phyloP scores from a whole-genome alignment of 1,140 invertebrate species.

The Lordiphosa clarofinis region DNA sequence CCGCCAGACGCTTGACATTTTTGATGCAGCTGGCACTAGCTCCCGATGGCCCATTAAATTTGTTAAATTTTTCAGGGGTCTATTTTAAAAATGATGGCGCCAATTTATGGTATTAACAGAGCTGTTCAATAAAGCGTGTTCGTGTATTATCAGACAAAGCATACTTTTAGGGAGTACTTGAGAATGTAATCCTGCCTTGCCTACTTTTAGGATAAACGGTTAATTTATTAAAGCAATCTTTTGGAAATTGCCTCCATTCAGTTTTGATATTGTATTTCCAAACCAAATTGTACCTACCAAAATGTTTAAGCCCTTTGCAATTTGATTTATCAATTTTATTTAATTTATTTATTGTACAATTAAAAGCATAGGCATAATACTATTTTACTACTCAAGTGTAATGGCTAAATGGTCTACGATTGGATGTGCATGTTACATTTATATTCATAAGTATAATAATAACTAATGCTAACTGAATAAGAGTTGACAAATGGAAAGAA shows the following conservation, averaged over 20 bases:
- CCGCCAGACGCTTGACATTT: too few species aligned
- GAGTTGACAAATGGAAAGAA: conserved; percentile 9
- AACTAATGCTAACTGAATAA: conserved; percentile 39
- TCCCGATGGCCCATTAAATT: too few species aligned
- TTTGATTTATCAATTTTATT: conserved; percentile 26
- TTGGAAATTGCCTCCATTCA: not conserved
- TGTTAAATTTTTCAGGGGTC: too few species aligned
- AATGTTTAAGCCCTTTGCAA: too few species aligned
- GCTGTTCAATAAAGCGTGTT: too few species aligned
- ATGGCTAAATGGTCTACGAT: conserved; percentile 54
- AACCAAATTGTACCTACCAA: too few species aligned
- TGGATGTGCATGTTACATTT: conserved; percentile 22
- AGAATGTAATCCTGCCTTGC: not conserved
- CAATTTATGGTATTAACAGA: too few species aligned
- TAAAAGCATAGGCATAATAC: conserved; percentile 30
- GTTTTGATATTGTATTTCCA: too few species aligned
- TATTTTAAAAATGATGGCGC: too few species aligned
- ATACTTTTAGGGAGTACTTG: not conserved
- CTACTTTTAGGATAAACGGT: conserved; percentile 2
- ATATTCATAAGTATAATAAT: not conserved
- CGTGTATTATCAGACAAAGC: too few species aligned
- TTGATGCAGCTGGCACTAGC: too few species aligned
- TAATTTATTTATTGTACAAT: conserved; percentile 24
- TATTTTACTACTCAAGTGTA: conserved; percentile 28
- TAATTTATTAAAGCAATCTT: conserved; percentile 6